These are phyloP conservation scores for Aphodius granarius DNA, from an alignment of 2,888 invertebrate genomes.

Conservation along the genomic window DNA sequence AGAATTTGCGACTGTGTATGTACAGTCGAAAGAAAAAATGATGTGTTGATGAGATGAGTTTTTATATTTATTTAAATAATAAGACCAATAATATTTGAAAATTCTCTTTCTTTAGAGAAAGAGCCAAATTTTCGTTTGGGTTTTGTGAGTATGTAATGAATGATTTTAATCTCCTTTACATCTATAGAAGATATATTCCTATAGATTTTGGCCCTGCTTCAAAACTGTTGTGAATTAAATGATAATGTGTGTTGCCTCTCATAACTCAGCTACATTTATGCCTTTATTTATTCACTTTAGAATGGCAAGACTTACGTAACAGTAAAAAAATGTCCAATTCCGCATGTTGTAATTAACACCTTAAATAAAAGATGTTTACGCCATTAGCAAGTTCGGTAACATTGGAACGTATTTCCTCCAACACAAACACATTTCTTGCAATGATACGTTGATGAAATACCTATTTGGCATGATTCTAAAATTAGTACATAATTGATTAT, in stretches of 20 bases:
- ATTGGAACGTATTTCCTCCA: neutral
- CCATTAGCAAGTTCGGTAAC: neutral
- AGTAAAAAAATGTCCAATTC: no score
- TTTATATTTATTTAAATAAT: no score
- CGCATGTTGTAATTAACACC: no score
- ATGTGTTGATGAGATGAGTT: no score
- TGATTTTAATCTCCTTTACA: no score
- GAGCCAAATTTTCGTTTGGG: no score
- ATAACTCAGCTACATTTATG: neutral
- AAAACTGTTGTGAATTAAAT: neutral
- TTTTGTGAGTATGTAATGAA: no score
- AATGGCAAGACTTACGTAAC: neutral
- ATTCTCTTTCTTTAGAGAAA: no score
- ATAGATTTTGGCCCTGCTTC: neutral
- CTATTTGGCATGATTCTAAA: neutral
- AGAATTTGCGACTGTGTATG: neutral
- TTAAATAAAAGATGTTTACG: no score
- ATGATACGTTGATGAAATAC: neutral
- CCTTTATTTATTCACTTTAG: neutral
- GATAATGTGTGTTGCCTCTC: neutral
- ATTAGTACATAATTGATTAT: neutral
- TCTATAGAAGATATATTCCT: neutral
- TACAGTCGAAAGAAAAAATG: no score
- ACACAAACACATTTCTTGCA: neutral
- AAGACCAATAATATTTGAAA: no score